These are phyloP conservation scores for Galeopterus variegatus DNA, from an alignment of 2,113 vertebrate species.

Conservation along the genomic window DNA sequence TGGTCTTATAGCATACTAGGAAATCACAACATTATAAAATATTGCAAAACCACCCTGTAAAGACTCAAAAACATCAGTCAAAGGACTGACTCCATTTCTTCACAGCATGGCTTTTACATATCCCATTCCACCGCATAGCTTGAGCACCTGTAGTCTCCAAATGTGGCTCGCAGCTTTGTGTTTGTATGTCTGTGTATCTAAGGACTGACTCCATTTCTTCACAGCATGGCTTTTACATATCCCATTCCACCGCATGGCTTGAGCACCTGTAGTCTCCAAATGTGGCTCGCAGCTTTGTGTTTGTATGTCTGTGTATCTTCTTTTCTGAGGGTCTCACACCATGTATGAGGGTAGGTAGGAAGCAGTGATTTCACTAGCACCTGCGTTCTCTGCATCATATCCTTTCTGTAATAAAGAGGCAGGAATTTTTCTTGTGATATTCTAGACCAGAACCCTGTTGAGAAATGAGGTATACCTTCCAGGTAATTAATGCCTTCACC, in stretches of 20 bases:
- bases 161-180: rapidly evolving
- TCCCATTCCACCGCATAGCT: neutral
- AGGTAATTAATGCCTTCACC: neutral
- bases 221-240: neutral
- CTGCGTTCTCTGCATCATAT: neutral
- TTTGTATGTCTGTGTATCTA: neutral
- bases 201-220: neutral
- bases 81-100: neutral
- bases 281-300: no score
- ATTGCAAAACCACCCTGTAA: neutral
- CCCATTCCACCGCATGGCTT: neutral
- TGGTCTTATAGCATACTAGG: neutral
- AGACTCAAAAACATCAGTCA: neutral
- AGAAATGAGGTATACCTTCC: neutral
- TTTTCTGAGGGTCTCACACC: neutral
- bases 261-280: neutral
- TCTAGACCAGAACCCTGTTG: neutral
- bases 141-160: neutral
- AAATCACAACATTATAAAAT: slow-evolving; percentile 32
- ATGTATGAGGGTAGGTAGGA: neutral
- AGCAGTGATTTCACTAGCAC: neutral
- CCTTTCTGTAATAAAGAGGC: neutral
- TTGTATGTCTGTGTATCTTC: neutral
- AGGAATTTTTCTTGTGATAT: slow-evolving; percentile 3
- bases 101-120: neutral